phyloP scores from a whole-genome alignment of 2,888 invertebrate genomes.

The Calameuta idolon region DNA sequence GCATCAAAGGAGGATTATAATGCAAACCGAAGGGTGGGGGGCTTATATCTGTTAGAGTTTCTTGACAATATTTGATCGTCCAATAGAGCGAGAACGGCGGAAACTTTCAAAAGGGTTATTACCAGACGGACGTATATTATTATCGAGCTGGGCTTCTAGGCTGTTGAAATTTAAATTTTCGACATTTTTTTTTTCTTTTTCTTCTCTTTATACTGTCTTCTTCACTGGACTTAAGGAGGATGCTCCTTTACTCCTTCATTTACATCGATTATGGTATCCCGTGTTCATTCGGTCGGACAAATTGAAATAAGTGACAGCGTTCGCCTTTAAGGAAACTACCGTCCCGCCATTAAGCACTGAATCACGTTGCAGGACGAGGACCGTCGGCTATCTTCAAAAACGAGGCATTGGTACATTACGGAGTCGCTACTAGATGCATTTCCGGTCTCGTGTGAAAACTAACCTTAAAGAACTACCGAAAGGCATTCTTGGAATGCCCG shows the following conservation, averaged over 20 bases:
- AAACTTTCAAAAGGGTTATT: neutral
- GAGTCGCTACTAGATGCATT: conserved; percentile 3
- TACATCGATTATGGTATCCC: neutral
- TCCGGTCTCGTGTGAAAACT: neutral
- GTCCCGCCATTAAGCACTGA: neutral
- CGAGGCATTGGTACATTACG: neutral
- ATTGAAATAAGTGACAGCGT: neutral
- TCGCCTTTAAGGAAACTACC: neutral
- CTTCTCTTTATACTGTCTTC: neutral
- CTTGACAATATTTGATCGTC: neutral
- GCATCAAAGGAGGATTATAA: conserved; percentile 6
- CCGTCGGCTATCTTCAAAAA: neutral
- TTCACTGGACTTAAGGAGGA: neutral
- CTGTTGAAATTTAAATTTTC: neutral
- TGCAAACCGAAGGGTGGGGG: neutral
- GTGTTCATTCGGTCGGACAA: neutral
- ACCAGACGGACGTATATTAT: neutral
- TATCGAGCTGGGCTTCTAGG: neutral
- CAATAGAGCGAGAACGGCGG: neutral
- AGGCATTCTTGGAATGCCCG: neutral
- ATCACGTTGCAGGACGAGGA: neutral
- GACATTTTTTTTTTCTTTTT: neutral
- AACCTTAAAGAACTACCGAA: neutral
- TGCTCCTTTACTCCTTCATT: neutral
- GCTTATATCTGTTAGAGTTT: neutral